Percentiles rank a stretch among this genome's conserved stretches.
Evolutionary conservation across 2,113 vertebrate genomes (phyloP).

Genomic region (Ammodytes dubius): DNA sequence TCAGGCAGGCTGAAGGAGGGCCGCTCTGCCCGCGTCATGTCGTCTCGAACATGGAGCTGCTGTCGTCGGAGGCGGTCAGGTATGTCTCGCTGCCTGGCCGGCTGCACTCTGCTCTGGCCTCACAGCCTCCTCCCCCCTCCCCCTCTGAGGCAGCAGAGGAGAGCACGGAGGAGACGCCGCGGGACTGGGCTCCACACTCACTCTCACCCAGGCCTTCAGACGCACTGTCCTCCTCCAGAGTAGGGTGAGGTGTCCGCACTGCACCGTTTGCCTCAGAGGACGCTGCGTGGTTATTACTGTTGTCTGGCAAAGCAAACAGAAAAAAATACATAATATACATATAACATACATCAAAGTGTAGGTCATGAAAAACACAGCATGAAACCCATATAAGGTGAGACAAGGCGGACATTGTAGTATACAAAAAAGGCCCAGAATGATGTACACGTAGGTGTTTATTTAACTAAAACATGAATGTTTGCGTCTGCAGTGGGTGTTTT

Average conservation of each 20-base stretch:
- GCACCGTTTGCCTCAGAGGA: constrained; percentile 66
- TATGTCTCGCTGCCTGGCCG: constrained; percentile 90
- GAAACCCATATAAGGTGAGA: not conserved
- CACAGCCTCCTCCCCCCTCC: constrained; percentile 69
- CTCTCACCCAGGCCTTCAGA: constrained; percentile 41
- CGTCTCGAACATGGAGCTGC: constrained; percentile 94
- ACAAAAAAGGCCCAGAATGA: no score
- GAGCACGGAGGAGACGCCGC: constrained; percentile 81
- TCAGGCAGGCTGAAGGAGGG: constrained; percentile 66
- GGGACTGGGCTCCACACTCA: constrained; percentile 75
- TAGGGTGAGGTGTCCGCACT: constrained; percentile 72
- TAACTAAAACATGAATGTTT: no score
- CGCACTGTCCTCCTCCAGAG: constrained; percentile 77
- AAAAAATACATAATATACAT: not conserved
- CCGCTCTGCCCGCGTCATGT: constrained; percentile 85
- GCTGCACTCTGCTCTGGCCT: constrained; percentile 72
- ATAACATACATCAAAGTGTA: no score
- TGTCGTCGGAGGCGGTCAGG: constrained; percentile 94
- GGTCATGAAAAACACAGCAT: no score
- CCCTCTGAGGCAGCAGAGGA: constrained; percentile 88
- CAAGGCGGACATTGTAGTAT: no score
- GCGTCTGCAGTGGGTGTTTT: no score
- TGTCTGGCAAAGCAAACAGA: constrained; percentile 83
- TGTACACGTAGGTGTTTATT: no score
- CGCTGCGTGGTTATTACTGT: constrained; percentile 77